Evolutionary conservation across 2,797 vertebrate species (phyloP).

Genomic region (Scarus forsteni): DNA sequence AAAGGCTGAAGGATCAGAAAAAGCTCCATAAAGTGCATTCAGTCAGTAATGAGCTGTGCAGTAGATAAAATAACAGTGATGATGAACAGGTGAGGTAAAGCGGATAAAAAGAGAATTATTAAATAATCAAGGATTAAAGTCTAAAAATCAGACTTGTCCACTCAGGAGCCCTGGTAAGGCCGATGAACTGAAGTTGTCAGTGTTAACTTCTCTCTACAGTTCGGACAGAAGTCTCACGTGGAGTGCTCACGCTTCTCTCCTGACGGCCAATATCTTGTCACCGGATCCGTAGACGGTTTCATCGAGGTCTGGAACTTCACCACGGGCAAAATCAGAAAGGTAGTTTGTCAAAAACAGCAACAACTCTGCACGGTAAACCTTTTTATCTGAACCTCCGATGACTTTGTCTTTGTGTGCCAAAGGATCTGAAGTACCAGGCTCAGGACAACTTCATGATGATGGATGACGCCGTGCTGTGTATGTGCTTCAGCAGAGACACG

Average conservation of each 20-base stretch:
- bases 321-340: slow-evolving; percentile 98
- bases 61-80: no score
- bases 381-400: no score
- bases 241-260: slow-evolving; percentile 98
- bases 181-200: no score
- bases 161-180: no score
- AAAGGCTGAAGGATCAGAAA: no score
- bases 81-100: no score
- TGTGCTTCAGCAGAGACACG: slow-evolving; percentile 97
- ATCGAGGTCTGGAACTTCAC: slow-evolving; percentile 99
- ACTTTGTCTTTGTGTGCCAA: slow-evolving; percentile 8
- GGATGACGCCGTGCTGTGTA: slow-evolving; percentile 97
- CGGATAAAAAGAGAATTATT: no score
- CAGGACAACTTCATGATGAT: slow-evolving; percentile 99
- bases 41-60: no score
- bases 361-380: no score
- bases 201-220: slow-evolving; percentile 76
- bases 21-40: neutral
- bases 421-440: slow-evolving; percentile 98
- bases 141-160: no score
- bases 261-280: slow-evolving; percentile 97
- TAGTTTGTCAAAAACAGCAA: slow-evolving; percentile 40
- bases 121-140: no score
- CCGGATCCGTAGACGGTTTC: slow-evolving; percentile 97
- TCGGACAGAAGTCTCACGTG: slow-evolving; percentile 98